Evolutionary conservation across 2,888 invertebrate genomes (phyloP), one percentile per base, ranked within the genome.

Genomic region (Pheosia gnoma): DNA sequence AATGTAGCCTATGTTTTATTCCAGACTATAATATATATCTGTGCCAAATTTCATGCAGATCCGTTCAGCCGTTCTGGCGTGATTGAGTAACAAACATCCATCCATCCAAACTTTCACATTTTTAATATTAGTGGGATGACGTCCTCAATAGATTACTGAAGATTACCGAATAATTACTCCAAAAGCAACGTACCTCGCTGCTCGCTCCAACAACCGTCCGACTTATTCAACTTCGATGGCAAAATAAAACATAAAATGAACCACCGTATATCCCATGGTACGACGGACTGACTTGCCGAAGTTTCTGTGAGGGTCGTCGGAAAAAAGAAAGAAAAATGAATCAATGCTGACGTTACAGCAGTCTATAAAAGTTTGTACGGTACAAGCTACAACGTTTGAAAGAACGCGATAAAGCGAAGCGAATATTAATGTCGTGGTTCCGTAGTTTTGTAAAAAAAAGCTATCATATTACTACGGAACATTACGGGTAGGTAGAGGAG

Each of bases 281-380:
- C 81, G 81, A 72, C 76, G 78, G 72, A 87, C 86, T 86, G 82
- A 68, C 78, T 79, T 71, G 74, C 75, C 77, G 61, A 75, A 75
- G 70, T 71, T 72, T 63, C 72, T 77, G 76, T 72, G 71, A 69
- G 80, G 76, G 75, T 71, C 60, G 62, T 52, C n/a, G 62, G 74
- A 70, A 75, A 77, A 74, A 73, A 74, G 80, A 83, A 82, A 77
- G 79, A 81, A 82, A 25, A 82, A 87, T 78, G 78, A 82, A 82
- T 83, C 84, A 77, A 85, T 85, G 83, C 67, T 37, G 64, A 75
- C 70, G 74, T 77, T 80, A 79, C 77, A 77, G 80, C 77, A 81
- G 82, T 82, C 85, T 56, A 81, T 86, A 84, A 86, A 87, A 86
- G 80, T 87, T 86, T 83, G 84, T 86, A 82, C 85, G 86, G 79